Percentiles rank a stretch among this genome's conserved stretches.
Conservation (phyloP, 2,797 vertebrate species). For the Crax fasciolata region DNA sequence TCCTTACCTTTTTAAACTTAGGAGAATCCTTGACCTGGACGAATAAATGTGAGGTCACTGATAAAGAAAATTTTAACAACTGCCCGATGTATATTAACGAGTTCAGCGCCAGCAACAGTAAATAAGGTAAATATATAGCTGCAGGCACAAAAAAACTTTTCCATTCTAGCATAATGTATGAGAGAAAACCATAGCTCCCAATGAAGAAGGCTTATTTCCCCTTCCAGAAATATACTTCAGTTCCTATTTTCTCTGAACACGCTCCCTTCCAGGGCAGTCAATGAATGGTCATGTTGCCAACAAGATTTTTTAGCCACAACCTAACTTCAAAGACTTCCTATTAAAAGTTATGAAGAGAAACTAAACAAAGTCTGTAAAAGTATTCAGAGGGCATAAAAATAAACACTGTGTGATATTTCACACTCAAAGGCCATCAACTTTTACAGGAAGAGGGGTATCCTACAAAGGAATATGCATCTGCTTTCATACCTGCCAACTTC, state of each 20-base stretch:
- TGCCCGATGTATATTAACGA: not conserved
- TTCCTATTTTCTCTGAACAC: conserved; percentile 34
- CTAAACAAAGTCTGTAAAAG: conserved; percentile 51
- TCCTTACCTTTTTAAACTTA: conserved; percentile 25
- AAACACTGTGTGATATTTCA: conserved; percentile 54
- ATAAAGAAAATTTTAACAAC: conserved; percentile 48
- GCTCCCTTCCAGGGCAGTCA: conserved; percentile 28
- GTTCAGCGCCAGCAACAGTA: conserved; percentile 1
- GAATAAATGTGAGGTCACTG: not conserved
- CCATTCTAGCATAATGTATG: not conserved
- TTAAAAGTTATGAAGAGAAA: conserved; percentile 55
- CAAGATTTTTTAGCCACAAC: not conserved
- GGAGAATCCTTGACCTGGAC: not conserved
- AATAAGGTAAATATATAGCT: conserved; percentile 30
- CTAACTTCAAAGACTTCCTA: conserved; percentile 63
- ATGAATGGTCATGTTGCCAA: conserved; percentile 44
- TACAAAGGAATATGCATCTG: not conserved
- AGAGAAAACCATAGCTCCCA: conserved; percentile 29
- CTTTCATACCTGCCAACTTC: not conserved
- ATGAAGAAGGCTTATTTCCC: conserved; percentile 46
- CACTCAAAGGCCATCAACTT: conserved; percentile 28
- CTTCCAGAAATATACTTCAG: conserved; percentile 53
- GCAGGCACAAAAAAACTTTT: conserved; percentile 30
- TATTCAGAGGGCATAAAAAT: conserved; percentile 55
- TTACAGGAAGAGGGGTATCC: not conserved